Evolutionary conservation across 2,888 invertebrate genomes (phyloP).

Genomic region (Drosophila multiciliata): DNA sequence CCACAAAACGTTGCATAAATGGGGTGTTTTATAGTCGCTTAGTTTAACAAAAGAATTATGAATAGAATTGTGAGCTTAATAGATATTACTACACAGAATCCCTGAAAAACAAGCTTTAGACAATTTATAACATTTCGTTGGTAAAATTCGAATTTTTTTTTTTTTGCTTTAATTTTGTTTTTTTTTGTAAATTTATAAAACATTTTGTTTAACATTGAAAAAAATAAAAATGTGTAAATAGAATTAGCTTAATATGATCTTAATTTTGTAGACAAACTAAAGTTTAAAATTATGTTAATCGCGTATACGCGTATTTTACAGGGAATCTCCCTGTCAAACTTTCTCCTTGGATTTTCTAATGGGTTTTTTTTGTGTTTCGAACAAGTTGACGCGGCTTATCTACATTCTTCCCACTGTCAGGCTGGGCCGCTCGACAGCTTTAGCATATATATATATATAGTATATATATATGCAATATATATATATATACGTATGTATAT

Average conservation of each 20-base stretch:
- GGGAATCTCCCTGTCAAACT: neutral
- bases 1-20: neutral
- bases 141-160: fast-evolving
- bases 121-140: neutral
- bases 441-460: constrained; percentile 15
- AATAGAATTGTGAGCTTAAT: neutral
- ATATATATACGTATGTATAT: neutral
- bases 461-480: constrained; percentile 13
- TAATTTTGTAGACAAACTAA: neutral
- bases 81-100: neutral
- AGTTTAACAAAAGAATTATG: neutral
- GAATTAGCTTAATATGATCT: neutral
- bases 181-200: no score
- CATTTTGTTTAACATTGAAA: neutral
- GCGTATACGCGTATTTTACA: neutral
- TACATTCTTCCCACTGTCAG: constrained; percentile 57
- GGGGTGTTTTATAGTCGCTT: neutral
- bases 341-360: neutral
- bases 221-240: neutral
- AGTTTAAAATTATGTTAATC: neutral
- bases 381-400: constrained; percentile 78
- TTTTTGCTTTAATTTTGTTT: no score
- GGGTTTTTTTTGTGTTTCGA: constrained; percentile 34
- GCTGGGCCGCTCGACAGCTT: constrained; percentile 55
- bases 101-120: neutral